Conservation (phyloP, 2,797 vertebrate genomes). For the Geotrypetes seraphini region DNA sequence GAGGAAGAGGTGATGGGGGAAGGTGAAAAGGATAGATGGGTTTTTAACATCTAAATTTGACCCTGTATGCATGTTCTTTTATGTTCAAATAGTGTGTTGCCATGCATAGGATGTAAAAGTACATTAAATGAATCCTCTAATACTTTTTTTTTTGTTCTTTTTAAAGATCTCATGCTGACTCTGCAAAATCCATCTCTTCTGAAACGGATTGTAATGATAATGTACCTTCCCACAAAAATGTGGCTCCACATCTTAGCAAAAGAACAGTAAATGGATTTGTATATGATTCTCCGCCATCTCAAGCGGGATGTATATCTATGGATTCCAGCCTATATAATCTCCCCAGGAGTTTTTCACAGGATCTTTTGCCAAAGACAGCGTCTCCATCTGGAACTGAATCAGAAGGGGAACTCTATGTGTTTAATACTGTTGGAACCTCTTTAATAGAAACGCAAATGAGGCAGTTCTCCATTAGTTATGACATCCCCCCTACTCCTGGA, state of each 20-base stretch:
- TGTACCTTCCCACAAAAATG: conserved; percentile 75
- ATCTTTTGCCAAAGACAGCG: conserved; percentile 71
- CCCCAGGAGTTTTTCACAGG: conserved; percentile 92
- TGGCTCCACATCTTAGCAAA: conserved; percentile 67
- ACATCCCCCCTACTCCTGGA: conserved; percentile 90
- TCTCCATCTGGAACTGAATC: conserved; percentile 62
- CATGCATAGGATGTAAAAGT: too few relatives aligned
- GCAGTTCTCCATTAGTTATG: conserved; percentile 84
- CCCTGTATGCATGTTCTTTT: too few relatives aligned
- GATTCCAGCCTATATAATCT: conserved; percentile 81
- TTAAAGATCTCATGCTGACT: conserved; percentile 78
- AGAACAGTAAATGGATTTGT: conserved; percentile 83
- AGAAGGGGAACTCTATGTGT: conserved; percentile 79
- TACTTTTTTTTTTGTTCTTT: neutral
- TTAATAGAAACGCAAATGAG: conserved; percentile 78
- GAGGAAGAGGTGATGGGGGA: too few relatives aligned
- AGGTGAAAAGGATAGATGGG: too few relatives aligned
- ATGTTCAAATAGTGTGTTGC: too few relatives aligned
- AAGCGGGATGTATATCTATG: conserved; percentile 57
- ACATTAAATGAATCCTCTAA: too few relatives aligned
- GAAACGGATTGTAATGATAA: conserved; percentile 98
- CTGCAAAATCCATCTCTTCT: conserved; percentile 80
- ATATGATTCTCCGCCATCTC: conserved; percentile 83
- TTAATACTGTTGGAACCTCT: conserved; percentile 66
- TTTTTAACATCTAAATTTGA: too few relatives aligned